Evolutionary conservation across 2,797 vertebrate species (phyloP).

Genomic region (Phrynocephalus vlangalii): DNA sequence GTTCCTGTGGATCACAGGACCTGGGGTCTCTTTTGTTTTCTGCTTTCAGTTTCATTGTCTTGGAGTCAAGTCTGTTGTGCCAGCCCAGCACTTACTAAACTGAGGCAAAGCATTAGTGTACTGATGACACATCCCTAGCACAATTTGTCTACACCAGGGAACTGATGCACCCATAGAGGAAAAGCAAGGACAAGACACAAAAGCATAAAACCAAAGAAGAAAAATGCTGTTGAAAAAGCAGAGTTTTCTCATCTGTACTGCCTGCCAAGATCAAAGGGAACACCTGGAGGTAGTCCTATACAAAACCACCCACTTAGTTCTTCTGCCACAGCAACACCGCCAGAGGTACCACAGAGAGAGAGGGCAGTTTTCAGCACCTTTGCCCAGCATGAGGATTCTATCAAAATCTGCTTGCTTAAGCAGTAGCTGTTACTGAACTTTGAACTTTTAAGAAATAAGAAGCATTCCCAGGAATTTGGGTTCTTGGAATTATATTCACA

Average conservation of each 20-base stretch:
- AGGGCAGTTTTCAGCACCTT: background rate
- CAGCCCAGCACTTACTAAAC: background rate
- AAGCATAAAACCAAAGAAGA: background rate
- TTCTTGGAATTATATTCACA: background rate
- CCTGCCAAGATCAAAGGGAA: constrained; percentile 9
- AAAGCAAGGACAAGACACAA: background rate
- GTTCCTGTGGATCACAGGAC: background rate
- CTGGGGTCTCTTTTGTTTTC: background rate
- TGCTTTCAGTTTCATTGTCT: background rate
- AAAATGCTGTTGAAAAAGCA: constrained; percentile 6
- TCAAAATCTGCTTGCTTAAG: background rate
- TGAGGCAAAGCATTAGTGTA: background rate
- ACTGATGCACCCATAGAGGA: background rate
- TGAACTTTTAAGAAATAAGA: background rate
- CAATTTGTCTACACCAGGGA: background rate
- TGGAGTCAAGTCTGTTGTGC: background rate
- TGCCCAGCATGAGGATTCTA: too few species aligned
- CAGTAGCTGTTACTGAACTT: background rate
- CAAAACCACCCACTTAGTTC: background rate
- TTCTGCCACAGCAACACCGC: background rate
- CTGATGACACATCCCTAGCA: background rate
- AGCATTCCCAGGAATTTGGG: background rate
- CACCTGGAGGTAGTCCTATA: background rate
- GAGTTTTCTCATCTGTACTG: background rate
- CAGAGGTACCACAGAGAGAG: background rate